Percentiles rank a stretch among this genome's conserved stretches.
Evolutionary conservation across 2,113 vertebrate species (phyloP).

Genomic region (Gymnorhina tibicen): DNA sequence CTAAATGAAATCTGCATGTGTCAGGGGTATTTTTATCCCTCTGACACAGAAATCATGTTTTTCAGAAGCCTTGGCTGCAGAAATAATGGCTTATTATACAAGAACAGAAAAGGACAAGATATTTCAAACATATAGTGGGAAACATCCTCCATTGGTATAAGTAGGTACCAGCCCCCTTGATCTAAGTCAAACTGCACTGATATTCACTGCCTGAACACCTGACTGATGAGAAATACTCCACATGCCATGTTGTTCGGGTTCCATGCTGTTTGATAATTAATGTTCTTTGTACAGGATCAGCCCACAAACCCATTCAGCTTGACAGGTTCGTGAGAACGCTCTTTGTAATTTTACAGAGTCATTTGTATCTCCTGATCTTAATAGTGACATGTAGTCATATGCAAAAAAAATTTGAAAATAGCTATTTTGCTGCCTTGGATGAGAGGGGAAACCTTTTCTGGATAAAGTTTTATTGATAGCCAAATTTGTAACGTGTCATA

Average conservation of each 20-base stretch:
- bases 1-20: conserved; percentile 6
- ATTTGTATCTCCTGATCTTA: neutral
- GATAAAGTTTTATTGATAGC: neutral
- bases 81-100: neutral
- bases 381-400: neutral
- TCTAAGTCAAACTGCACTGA: neutral
- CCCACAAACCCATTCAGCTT: conserved; percentile 24
- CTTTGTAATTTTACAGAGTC: neutral
- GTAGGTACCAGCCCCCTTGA: neutral
- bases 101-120: neutral
- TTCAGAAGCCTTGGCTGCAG: neutral
- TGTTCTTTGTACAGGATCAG: neutral
- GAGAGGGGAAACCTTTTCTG: neutral
- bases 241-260: neutral
- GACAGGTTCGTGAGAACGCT: neutral
- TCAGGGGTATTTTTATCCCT: conserved; percentile 33
- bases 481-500: neutral
- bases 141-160: neutral
- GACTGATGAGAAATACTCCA: neutral
- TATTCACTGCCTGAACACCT: neutral
- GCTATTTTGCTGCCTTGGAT: neutral
- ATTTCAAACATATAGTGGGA: neutral
- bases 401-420: neutral
- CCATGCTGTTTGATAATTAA: conserved; percentile 25
- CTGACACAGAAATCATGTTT: conserved; percentile 29